Percentiles rank a stretch among this genome's conserved stretches.
Evolutionary conservation across 1,140 invertebrate genomes (phyloP).

Genomic region (Drosophila kikkawai): DNA sequence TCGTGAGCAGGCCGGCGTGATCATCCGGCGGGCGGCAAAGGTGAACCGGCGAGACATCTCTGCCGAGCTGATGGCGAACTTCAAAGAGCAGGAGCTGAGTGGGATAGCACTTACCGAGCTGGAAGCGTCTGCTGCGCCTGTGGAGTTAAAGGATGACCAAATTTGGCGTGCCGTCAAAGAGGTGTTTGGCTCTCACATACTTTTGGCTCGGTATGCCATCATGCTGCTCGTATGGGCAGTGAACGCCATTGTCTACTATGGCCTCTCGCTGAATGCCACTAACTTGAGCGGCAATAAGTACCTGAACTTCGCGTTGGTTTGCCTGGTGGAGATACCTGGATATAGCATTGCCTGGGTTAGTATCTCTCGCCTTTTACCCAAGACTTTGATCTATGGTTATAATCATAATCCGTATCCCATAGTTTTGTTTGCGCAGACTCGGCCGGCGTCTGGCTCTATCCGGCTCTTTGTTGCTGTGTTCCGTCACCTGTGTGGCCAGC

Average conservation of each 20-base stretch:
- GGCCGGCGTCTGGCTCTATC: conserved; percentile 86
- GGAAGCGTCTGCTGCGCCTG: background rate
- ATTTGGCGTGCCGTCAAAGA: conserved; percentile 83
- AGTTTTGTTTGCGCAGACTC: conserved; percentile 86
- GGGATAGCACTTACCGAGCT: background rate
- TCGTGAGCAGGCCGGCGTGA: conserved; percentile 85
- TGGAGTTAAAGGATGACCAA: conserved; percentile 40
- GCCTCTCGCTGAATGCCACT: conserved; percentile 89
- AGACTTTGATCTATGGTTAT: background rate
- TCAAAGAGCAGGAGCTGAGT: conserved; percentile 64
- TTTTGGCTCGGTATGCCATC: conserved; percentile 85
- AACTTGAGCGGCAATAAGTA: conserved; percentile 89
- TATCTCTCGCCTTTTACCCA: background rate
- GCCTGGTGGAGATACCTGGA: conserved; percentile 87
- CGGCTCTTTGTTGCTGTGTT: conserved; percentile 86
- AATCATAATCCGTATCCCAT: background rate
- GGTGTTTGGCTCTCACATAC: conserved; percentile 85
- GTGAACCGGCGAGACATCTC: conserved; percentile 86
- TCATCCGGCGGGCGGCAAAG: conserved; percentile 86
- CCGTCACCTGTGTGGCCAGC: conserved; percentile 86
- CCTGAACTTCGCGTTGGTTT: conserved; percentile 87
- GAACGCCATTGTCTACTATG: conserved; percentile 90
- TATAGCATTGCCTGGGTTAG: conserved; percentile 85
- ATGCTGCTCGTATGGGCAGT: conserved; percentile 88
- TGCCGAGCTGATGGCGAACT: conserved; percentile 80